Base-by-base conservation (phyloP, 2,888 invertebrate species). In the Orthosia cruda region DNA sequence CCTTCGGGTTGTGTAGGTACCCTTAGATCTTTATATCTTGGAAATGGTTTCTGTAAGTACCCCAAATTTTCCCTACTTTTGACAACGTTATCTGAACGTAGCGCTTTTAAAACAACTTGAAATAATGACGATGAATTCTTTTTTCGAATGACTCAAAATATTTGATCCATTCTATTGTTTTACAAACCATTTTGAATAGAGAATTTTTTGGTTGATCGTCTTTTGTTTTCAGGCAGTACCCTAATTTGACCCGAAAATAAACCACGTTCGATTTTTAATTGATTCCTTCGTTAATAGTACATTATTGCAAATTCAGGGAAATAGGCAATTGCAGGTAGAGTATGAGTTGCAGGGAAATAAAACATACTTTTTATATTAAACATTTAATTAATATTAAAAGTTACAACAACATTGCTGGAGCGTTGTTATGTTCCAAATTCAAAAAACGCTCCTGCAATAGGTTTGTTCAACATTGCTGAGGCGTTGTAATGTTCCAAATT, bases 31-130 rank as follows among this genome's bases (percentile, higher is more conserved):
- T 15, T n/a, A 77, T n/a, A n/a, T n/a, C n/a, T n/a, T n/a, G n/a
- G 57, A 64, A 63, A 80, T 71, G 52, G 81, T 45, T 9, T 63
- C 63, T 40, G 47, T 80, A 45, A 75, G 63, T 67, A 64, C 26
- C 57, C 55, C 23, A 5, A 65, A 59, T 70, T 70, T 26, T 32
- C 40, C 57, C 26, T 50, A 20, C 69, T 78, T 64, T 68, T 47
- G 55, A 32, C 3, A 49, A 13, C 20, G 70, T 66, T 70, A 80
- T 79, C 80, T 74, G 74, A 80, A 70, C 13, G 20, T 26, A 40
- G 47, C 16, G 65, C 20, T 45, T 80, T 54, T 23, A 32, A 80
- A 40, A 5, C 40, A 18, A 47, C 50, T 58, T 63, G 15, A 55
- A 64, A 58, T 32, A 26, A 71, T 26, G 11, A 40, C 13, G 47